These are phyloP conservation scores for Cataglyphis cursor DNA, from an alignment of 2,888 invertebrate genomes.

Conservation along the genomic window DNA sequence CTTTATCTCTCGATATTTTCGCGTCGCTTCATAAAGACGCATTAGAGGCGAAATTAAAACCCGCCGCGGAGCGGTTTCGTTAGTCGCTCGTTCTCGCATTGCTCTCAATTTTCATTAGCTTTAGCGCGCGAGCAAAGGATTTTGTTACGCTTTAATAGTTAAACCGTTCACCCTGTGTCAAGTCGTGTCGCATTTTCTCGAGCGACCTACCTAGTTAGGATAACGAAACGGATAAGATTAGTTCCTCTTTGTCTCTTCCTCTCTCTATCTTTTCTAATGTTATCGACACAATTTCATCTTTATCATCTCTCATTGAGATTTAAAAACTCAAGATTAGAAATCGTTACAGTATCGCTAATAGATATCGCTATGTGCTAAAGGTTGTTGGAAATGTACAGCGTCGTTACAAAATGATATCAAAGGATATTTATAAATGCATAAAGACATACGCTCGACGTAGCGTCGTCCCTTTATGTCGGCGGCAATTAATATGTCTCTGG, in stretches of 20 bases:
- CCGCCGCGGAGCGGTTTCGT: slow-evolving; percentile 30
- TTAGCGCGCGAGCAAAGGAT: slow-evolving; percentile 2
- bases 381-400: background rate
- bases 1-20: slow-evolving; percentile 37
- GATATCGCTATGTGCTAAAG: background rate
- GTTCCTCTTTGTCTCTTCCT: background rate
- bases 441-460: background rate
- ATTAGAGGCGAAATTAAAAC: slow-evolving; percentile 53
- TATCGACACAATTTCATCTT: background rate
- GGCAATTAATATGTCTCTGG: slow-evolving; percentile 27
- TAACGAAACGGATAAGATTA: background rate
- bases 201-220: background rate
- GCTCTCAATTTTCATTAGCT: slow-evolving; percentile 44
- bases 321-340: slow-evolving; percentile 6
- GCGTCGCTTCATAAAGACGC: slow-evolving; percentile 49
- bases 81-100: slow-evolving; percentile 37
- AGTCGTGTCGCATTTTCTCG: slow-evolving; percentile 15
- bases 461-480: background rate
- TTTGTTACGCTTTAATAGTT: slow-evolving; percentile 37
- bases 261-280: background rate
- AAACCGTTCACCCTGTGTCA: background rate
- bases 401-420: slow-evolving; percentile 16
- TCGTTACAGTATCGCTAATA: background rate
- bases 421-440: slow-evolving; percentile 38
- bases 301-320: background rate